These are phyloP conservation scores for Alligator mississippiensis DNA, from an alignment of 2,113 vertebrate genomes.

Conservation along the genomic window DNA sequence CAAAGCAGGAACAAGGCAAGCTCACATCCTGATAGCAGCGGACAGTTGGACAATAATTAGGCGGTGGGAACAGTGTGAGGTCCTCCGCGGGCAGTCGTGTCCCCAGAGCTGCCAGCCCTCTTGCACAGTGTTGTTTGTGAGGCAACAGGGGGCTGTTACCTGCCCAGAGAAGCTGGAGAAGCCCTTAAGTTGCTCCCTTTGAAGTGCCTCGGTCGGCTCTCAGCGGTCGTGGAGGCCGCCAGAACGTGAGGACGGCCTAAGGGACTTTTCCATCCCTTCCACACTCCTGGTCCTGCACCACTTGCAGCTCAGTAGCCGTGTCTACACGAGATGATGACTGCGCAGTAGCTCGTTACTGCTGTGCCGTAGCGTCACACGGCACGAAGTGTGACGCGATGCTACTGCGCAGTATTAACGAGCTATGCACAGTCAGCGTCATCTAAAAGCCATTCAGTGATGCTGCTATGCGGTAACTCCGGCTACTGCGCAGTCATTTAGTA, in stretches of 20 bases:
- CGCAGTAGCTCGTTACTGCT: too few relatives aligned
- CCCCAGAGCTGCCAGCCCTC: fast-evolving
- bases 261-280: slow-evolving; percentile 43
- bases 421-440: too few relatives aligned
- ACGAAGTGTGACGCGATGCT: too few relatives aligned
- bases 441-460: too few relatives aligned
- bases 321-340: too few relatives aligned
- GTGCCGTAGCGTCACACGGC: too few relatives aligned
- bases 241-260: slow-evolving; percentile 50
- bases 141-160: background rate
- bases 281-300: slow-evolving; percentile 48
- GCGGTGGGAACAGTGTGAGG: fast-evolving
- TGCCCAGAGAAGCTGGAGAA: background rate
- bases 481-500: too few relatives aligned
- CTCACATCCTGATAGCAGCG: background rate
- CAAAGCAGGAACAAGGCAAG: fast-evolving
- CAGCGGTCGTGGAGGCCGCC: background rate
- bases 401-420: too few relatives aligned
- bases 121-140: background rate
- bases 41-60: too few relatives aligned
- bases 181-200: fast-evolving
- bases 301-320: slow-evolving; percentile 22
- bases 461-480: too few relatives aligned
- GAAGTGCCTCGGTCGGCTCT: background rate
- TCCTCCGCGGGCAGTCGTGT: too few relatives aligned